A percentile compares a stretch with the other conserved stretches of the same genome.
Conservation (phyloP, 2,113 vertebrate species). For the Phoenicopterus ruber region DNA sequence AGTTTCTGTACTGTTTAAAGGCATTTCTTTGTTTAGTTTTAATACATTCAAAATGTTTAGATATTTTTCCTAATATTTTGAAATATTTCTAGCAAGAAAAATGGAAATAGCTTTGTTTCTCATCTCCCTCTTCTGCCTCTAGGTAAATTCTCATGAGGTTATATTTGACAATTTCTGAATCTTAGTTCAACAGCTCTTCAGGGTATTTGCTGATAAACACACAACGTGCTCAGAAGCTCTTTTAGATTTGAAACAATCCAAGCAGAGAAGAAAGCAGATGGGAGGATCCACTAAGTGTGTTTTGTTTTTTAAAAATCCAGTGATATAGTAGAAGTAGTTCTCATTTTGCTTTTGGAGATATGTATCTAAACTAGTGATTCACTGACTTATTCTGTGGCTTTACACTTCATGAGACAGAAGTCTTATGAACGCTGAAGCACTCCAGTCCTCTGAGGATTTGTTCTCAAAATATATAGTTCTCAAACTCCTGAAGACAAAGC, state of each 20-base stretch:
- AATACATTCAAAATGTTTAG: not conserved
- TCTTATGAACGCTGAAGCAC: not conserved
- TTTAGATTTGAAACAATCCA: not conserved
- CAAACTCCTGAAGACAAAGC: not conserved
- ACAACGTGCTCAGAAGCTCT: not conserved
- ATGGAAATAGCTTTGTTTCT: not conserved
- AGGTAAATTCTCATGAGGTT: not conserved
- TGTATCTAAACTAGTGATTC: not conserved
- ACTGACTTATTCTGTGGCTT: not conserved
- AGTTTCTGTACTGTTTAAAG: not conserved
- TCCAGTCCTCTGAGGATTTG: not conserved
- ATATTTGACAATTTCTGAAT: not conserved
- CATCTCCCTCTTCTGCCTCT: not conserved
- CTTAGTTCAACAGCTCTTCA: not conserved
- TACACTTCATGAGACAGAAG: not conserved
- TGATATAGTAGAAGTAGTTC: not conserved
- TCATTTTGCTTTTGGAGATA: not conserved
- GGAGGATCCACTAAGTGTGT: not conserved
- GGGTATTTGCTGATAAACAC: not conserved
- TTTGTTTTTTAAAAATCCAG: not conserved
- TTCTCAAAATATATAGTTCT: not conserved
- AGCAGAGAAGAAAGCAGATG: not conserved
- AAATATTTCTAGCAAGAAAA: not conserved
- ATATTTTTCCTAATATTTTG: not conserved
- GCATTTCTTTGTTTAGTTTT: not conserved